Conservation (phyloP, 2,888 invertebrate species). For the Nomada flava region DNA sequence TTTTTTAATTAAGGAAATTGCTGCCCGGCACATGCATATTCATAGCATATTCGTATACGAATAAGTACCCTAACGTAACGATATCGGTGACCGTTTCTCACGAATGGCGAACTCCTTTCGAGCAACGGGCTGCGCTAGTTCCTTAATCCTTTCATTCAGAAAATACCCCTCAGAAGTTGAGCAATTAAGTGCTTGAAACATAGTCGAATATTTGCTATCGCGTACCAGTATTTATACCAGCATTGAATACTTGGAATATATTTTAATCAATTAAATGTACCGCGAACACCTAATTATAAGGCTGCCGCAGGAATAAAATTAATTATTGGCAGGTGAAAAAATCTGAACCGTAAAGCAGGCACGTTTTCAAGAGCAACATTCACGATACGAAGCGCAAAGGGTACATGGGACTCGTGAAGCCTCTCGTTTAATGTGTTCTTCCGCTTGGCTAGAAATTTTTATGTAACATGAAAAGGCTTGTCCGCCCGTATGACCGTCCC, state of each 20-base stretch:
- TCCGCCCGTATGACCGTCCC: conserved; percentile 11
- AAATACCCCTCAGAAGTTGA: too few relatives aligned
- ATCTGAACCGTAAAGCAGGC: neutral
- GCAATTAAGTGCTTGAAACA: too few relatives aligned
- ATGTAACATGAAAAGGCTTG: conserved; percentile 22
- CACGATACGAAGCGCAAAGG: conserved; percentile 3
- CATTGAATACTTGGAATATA: too few relatives aligned
- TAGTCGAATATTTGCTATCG: too few relatives aligned
- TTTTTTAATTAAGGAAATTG: conserved; percentile 62
- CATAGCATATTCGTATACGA: conserved; percentile 25
- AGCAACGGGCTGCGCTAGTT: neutral
- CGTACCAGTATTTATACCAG: too few relatives aligned
- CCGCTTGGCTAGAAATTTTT: conserved; percentile 37
- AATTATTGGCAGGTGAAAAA: neutral
- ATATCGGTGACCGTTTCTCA: neutral
- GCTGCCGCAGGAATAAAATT: too few relatives aligned
- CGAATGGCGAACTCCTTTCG: neutral
- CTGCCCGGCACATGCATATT: conserved; percentile 37
- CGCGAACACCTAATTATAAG: too few relatives aligned
- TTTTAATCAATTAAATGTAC: too few relatives aligned
- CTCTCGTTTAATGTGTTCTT: conserved; percentile 28
- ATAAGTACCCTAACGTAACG: conserved; percentile 4
- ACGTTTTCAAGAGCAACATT: neutral
- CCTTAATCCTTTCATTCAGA: too few relatives aligned
- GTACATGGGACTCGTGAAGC: conserved; percentile 15